These are phyloP conservation scores for Etheostoma perlongum DNA, from an alignment of 2,797 vertebrate genomes.

Conservation along the genomic window DNA sequence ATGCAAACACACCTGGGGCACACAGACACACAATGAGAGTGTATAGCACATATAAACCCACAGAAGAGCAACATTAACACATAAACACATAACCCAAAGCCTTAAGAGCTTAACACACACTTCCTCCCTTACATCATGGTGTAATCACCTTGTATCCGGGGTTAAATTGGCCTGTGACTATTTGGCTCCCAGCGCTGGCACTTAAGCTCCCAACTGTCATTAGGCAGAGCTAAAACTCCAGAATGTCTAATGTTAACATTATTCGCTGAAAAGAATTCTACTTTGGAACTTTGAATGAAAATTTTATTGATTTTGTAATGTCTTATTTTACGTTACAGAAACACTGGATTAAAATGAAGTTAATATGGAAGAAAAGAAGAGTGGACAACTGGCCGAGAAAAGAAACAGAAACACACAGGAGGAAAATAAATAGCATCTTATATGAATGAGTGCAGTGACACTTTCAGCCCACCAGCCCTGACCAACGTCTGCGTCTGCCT, in stretches of 20 bases:
- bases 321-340: background rate
- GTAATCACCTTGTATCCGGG: background rate
- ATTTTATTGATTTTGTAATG: conserved; percentile 2
- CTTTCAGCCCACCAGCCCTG: conserved; percentile 55
- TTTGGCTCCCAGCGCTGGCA: conserved; percentile 10
- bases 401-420: conserved; percentile 15
- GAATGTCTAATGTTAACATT: conserved; percentile 6
- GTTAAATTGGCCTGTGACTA: conserved; percentile 9
- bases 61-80: background rate
- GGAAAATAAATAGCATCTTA: conserved; percentile 19
- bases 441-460: conserved; percentile 65
- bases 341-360: background rate
- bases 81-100: conserved; percentile 11
- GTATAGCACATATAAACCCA: background rate
- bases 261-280: background rate
- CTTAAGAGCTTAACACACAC: background rate
- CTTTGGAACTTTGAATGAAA: background rate
- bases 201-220: conserved; percentile 9
- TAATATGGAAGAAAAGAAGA: background rate
- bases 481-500: conserved; percentile 61
- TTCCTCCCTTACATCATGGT: background rate
- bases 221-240: conserved; percentile 12
- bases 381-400: conserved; percentile 21
- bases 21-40: conserved; percentile 34
- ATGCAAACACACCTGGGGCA: conserved; percentile 94